phyloP scores from a whole-genome alignment of 2,113 vertebrate species.

The Phylloscopus trochilus region DNA sequence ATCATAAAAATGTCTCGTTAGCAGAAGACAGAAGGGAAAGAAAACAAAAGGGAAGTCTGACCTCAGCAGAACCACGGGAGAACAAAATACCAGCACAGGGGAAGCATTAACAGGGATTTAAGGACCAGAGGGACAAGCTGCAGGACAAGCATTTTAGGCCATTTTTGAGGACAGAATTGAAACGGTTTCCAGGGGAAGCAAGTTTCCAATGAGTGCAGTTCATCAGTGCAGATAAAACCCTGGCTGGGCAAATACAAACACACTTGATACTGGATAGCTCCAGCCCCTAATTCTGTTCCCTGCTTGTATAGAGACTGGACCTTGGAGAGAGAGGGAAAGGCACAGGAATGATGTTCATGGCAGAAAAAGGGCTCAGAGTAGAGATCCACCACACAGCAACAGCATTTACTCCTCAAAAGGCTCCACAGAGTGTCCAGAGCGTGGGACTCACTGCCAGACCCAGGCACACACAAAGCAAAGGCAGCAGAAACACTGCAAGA shows the following conservation, averaged over 20 bases:
- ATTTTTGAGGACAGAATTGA: not conserved
- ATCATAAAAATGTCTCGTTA: not conserved
- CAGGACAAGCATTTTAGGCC: not conserved
- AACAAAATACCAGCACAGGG: not conserved
- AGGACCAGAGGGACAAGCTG: not conserved
- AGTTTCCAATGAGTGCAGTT: not conserved
- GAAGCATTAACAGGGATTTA: not conserved
- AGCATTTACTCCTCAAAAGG: not conserved
- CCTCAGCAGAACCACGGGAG: not conserved
- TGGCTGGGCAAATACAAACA: not conserved
- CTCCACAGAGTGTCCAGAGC: not conserved
- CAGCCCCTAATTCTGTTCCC: not conserved
- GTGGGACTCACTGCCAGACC: not conserved
- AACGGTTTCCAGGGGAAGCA: not conserved
- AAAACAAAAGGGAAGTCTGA: not conserved
- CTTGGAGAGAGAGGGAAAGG: not conserved
- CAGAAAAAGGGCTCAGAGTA: not conserved
- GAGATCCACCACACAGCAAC: not conserved
- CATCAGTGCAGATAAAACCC: not conserved
- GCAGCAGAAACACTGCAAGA: not conserved
- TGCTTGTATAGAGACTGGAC: fast-evolving
- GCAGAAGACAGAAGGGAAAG: not conserved
- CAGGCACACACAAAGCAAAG: not conserved
- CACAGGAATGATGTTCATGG: not conserved
- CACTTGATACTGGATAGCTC: not conserved